Conservation (phyloP, 2,113 vertebrate genomes). For the Antechinus flavipes region DNA sequence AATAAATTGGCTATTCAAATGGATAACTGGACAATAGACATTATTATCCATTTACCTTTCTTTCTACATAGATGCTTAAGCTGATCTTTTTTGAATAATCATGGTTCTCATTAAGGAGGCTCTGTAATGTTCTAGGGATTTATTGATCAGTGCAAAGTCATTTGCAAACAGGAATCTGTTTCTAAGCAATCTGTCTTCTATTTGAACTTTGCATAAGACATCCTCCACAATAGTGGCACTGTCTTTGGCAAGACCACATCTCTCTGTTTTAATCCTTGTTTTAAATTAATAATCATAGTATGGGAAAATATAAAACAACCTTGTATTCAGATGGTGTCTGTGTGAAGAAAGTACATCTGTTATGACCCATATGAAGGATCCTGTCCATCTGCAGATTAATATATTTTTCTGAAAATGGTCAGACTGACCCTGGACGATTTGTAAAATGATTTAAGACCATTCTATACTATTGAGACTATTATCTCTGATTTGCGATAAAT, state of each 20-base stretch:
- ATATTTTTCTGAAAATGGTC: background rate
- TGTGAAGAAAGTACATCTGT: background rate
- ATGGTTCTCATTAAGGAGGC: background rate
- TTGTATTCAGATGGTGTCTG: background rate
- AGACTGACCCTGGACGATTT: background rate
- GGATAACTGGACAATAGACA: background rate
- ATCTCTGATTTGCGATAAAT: background rate
- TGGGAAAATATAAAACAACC: background rate
- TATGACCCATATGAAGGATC: background rate
- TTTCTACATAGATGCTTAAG: background rate
- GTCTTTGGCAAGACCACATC: background rate
- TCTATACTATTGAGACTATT: background rate
- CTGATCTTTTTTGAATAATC: background rate
- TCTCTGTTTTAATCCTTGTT: background rate
- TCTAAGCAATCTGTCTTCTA: background rate
- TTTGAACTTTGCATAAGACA: background rate
- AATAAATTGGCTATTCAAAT: background rate
- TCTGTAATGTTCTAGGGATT: background rate
- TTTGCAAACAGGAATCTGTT: background rate
- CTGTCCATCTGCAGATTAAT: background rate
- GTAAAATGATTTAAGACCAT: background rate
- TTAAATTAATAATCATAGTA: background rate
- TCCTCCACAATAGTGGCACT: background rate
- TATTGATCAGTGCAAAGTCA: background rate
- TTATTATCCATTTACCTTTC: background rate